phyloP scores from a whole-genome alignment of 2,888 invertebrate genomes.

The Lochmaea capreae region DNA sequence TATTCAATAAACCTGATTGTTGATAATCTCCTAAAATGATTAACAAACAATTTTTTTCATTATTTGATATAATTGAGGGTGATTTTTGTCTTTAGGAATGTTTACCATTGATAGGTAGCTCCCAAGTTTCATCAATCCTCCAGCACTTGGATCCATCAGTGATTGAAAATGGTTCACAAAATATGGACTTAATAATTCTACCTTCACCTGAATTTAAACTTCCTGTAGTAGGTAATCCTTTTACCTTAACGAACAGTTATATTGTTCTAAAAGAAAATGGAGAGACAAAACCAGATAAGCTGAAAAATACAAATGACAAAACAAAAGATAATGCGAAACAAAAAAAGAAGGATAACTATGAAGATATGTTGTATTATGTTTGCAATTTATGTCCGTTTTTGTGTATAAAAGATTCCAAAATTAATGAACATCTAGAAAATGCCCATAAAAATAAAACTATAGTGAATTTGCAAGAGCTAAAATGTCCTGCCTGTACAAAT shows the following conservation, averaged over 20 bases:
- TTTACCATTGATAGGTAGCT: slow-evolving; percentile 60
- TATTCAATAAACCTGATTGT: no score
- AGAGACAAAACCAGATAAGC: slow-evolving; percentile 39
- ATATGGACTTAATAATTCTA: slow-evolving; percentile 57
- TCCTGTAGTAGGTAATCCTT: slow-evolving; percentile 47
- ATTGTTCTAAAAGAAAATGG: slow-evolving; percentile 55
- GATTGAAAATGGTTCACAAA: slow-evolving; percentile 52
- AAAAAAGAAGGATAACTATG: slow-evolving; percentile 52
- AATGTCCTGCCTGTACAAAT: slow-evolving; percentile 77
- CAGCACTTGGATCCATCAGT: slow-evolving; percentile 56
- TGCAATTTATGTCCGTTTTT: slow-evolving; percentile 64
- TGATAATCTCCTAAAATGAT: no score
- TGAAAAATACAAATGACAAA: slow-evolving; percentile 24
- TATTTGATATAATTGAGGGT: no score
- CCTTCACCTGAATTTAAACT: slow-evolving; percentile 55
- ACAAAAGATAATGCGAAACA: slow-evolving; percentile 17
- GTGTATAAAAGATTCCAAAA: slow-evolving; percentile 61
- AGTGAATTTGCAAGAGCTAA: slow-evolving; percentile 69
- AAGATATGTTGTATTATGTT: slow-evolving; percentile 61
- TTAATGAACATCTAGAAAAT: slow-evolving; percentile 61
- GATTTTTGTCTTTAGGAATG: slow-evolving; percentile 53
- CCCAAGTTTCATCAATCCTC: slow-evolving; percentile 61
- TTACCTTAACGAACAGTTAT: slow-evolving; percentile 52
- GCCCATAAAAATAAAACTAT: slow-evolving; percentile 68
- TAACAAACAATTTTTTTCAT: no score